Conservation (phyloP, 2,113 vertebrate genomes). For the Turnix velox region DNA sequence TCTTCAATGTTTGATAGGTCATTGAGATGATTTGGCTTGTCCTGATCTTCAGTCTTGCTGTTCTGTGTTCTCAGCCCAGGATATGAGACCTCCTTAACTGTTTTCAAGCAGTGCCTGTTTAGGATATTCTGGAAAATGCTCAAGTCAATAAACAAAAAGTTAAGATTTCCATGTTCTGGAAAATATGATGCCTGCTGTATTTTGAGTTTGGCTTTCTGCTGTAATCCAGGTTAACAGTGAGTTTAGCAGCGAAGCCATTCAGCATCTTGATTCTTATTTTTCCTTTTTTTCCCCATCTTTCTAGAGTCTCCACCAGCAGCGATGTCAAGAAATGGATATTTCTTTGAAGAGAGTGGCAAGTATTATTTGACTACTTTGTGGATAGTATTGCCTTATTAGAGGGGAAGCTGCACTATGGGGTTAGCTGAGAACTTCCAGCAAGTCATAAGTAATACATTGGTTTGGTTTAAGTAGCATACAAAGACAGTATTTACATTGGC, state of each 20-base stretch:
- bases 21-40: neutral
- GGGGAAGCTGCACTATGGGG: neutral
- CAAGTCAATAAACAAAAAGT: neutral
- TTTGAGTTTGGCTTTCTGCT: neutral
- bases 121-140: neutral
- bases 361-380: slow-evolving; percentile 30
- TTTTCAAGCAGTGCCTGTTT: neutral
- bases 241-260: neutral
- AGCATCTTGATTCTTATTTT: neutral
- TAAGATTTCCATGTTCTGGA: neutral
- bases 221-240: neutral
- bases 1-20: neutral
- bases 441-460: neutral
- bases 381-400: accelerated
- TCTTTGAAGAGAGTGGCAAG: slow-evolving; percentile 86
- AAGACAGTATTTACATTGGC: neutral
- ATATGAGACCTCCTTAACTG: neutral
- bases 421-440: neutral
- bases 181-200: neutral
- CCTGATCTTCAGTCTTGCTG: neutral
- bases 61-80: neutral
- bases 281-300: neutral
- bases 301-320: slow-evolving; percentile 68
- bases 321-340: slow-evolving; percentile 84
- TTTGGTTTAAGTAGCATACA: neutral